Percentiles rank a stretch among this genome's conserved stretches.
These are phyloP conservation scores for Ranitomeya variabilis DNA, from an alignment of 2,113 vertebrate genomes.

Conservation along the genomic window DNA sequence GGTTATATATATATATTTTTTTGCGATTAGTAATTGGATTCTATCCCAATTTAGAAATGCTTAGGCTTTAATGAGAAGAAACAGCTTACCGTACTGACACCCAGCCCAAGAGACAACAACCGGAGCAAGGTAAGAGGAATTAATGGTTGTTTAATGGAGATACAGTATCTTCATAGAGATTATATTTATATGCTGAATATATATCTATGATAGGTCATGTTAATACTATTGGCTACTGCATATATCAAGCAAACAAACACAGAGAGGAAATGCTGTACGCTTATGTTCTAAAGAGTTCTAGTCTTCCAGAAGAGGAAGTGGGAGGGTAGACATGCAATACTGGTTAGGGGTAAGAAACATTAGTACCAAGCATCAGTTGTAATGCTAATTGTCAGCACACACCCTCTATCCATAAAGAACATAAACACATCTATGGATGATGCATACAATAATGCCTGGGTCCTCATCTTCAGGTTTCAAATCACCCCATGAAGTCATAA, in stretches of 20 bases:
- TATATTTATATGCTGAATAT: neutral
- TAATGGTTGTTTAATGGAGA: neutral
- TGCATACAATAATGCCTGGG: too few relatives aligned
- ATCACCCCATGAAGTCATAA: too few relatives aligned
- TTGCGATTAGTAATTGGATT: conserved; percentile 56
- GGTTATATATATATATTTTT: conserved; percentile 13
- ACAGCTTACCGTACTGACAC: neutral
- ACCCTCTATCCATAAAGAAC: too few relatives aligned
- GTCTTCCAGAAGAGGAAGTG: neutral
- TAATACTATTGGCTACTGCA: neutral
- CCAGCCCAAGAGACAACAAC: neutral
- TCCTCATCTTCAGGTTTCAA: too few relatives aligned
- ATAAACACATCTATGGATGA: too few relatives aligned
- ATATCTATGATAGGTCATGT: neutral
- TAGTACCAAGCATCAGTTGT: neutral
- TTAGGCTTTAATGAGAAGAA: conserved; percentile 22
- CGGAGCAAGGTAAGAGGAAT: conserved; percentile 22
- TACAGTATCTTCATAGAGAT: neutral
- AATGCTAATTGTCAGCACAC: too few relatives aligned
- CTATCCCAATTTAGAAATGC: conserved; percentile 32
- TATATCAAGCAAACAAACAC: neutral
- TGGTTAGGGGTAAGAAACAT: neutral
- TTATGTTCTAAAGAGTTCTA: neutral
- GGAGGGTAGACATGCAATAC: neutral
- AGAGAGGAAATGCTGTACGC: neutral